A percentile compares a stretch with the other conserved stretches of the same genome.
Conservation (phyloP, 2,797 vertebrate species). For the Ptychadena robeensis region DNA sequence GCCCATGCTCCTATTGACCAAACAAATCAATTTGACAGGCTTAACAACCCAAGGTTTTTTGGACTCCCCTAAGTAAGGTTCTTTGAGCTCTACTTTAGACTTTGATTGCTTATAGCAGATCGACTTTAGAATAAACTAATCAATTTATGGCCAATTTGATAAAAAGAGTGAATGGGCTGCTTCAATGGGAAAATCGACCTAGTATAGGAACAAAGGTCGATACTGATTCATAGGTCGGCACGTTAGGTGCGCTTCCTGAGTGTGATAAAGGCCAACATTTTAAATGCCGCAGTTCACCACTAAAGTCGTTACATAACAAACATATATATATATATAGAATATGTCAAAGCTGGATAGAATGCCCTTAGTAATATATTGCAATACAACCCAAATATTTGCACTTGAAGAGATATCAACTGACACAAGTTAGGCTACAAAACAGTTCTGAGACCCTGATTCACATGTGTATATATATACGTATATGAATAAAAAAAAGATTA, state of each 20-base stretch:
- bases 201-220: neutral
- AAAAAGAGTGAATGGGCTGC: no score
- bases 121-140: no score
- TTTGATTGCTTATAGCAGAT: no score
- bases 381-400: constrained; percentile 65
- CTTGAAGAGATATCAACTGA: constrained; percentile 76
- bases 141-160: no score
- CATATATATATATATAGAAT: neutral
- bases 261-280: neutral
- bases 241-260: neutral
- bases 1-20: no score
- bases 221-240: constrained; percentile 13
- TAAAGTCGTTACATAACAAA: neutral
- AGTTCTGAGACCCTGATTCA: constrained; percentile 57
- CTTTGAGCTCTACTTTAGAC: no score
- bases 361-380: constrained; percentile 28
- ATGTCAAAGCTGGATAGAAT: constrained; percentile 23
- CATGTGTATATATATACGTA: neutral
- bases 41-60: no score
- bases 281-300: neutral
- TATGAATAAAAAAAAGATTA: constrained; percentile 20
- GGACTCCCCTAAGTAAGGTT: no score
- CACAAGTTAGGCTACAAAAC: constrained; percentile 67
- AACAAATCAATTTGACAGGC: no score
- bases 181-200: no score